Evolutionary conservation across 2,797 vertebrate species (phyloP).

Genomic region (Rhynchotus rufescens): DNA sequence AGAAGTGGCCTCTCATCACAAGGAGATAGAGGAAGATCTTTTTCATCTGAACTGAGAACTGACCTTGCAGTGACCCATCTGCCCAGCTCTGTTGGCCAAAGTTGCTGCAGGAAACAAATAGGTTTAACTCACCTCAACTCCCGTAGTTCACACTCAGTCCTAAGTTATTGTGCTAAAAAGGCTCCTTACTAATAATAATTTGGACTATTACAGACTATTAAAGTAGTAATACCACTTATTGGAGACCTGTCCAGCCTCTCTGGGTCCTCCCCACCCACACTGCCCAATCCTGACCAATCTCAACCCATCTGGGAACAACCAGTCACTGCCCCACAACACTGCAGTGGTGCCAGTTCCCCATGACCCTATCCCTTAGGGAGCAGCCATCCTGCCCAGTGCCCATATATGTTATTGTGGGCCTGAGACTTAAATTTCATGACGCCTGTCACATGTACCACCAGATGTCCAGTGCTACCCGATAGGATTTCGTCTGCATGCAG

Average conservation of each 20-base stretch:
- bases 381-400: neutral
- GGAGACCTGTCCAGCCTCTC: neutral
- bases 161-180: neutral
- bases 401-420: neutral
- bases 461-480: neutral
- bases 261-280: neutral
- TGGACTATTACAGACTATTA: neutral
- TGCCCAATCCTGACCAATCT: neutral
- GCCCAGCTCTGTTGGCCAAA: neutral
- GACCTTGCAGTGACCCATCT: neutral
- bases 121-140: neutral
- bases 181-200: neutral
- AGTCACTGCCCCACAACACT: neutral
- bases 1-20: neutral
- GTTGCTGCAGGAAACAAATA: neutral
- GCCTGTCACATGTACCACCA: fast-evolving
- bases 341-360: neutral
- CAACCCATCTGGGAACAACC: neutral
- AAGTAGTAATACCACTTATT: neutral
- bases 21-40: neutral
- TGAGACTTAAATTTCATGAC: neutral
- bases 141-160: neutral
- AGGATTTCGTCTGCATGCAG: neutral
- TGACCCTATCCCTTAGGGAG: neutral
- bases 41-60: neutral